Evolutionary conservation across 2,888 invertebrate genomes (phyloP), one percentile per base, ranked within the genome.

Genomic region (Lasioglossum pauxillum): DNA sequence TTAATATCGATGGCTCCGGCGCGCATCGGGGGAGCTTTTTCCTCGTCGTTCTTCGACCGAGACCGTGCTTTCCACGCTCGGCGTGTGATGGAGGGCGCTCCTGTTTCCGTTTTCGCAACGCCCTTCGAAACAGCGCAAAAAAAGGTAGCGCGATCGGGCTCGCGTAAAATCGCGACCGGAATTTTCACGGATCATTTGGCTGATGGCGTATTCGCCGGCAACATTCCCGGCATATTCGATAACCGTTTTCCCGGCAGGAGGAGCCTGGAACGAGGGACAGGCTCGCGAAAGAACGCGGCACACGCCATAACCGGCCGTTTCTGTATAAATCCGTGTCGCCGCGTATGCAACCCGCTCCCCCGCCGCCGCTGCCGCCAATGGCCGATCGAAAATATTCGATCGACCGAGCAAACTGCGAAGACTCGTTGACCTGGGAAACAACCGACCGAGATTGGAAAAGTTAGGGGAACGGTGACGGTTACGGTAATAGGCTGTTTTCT

Each of bases 151-250:
- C 80, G 85, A 77, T 76, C 73, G 85, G 44, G 85, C 84, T 85
- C 87, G 89, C 88, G 88, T 88, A 90, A 91, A 93, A 93, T 92
- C 90, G 90, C 57, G 85, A 88, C 80, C 82, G 89, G 91, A 92
- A 93, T 93, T 94, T 94, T 94, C 90, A 93, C 92, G 92, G 93
- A 90, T 94, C 94, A 94, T 94, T 94, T 94, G 90, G 89, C 90
- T 91, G 92, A 93, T 93, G 92, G 92, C 91, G 91, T 93, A 92
- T 93, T 93, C 93, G 93, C 88, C 87, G 82, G 79, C 87, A 82
- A 88, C 91, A 92, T 93, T 94, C 91, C 89, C 69, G 87, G 90
- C 89, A 91, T 91, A 93, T 93, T 93, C 91, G 91, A 93, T 92
- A 93, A 93, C 92, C 90, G 80, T 88, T 82, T 71, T 14, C 86